Conservation (phyloP, 2,888 invertebrate species). For the Xestia rhomboidea region DNA sequence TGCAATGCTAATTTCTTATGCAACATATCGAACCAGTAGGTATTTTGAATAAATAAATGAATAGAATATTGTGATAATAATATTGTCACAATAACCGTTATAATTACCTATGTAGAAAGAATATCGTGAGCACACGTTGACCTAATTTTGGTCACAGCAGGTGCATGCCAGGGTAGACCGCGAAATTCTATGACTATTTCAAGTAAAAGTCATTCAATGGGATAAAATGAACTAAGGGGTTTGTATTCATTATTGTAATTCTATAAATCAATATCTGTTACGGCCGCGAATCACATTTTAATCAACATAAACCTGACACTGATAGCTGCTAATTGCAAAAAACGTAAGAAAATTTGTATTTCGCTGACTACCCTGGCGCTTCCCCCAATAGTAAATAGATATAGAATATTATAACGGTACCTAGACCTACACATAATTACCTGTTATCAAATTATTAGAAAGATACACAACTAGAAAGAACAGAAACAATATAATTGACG, state of each 20-base stretch:
- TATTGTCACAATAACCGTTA: background rate
- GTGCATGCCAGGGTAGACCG: background rate
- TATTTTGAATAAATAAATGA: conserved; percentile 44
- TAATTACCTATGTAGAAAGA: too few relatives aligned
- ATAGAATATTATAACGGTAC: background rate
- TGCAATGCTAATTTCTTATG: conserved; percentile 43
- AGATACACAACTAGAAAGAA: background rate
- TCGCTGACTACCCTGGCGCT: too few relatives aligned
- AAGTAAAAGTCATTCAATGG: too few relatives aligned
- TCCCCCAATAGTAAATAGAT: background rate
- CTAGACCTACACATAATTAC: too few relatives aligned
- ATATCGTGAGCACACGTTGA: background rate
- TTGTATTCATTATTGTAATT: too few relatives aligned
- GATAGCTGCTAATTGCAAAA: too few relatives aligned
- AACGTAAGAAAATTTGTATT: too few relatives aligned
- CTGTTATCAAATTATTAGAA: background rate
- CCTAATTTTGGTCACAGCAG: background rate
- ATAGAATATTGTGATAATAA: background rate
- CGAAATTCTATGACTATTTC: too few relatives aligned
- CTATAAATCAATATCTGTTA: too few relatives aligned
- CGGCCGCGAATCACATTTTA: too few relatives aligned
- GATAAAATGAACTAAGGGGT: too few relatives aligned
- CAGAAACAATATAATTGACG: background rate
- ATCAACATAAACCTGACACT: too few relatives aligned
- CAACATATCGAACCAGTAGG: conserved; percentile 47